These are phyloP conservation scores for Iphiclides podalirius DNA, from an alignment of 2,888 invertebrate genomes.

Conservation along the genomic window DNA sequence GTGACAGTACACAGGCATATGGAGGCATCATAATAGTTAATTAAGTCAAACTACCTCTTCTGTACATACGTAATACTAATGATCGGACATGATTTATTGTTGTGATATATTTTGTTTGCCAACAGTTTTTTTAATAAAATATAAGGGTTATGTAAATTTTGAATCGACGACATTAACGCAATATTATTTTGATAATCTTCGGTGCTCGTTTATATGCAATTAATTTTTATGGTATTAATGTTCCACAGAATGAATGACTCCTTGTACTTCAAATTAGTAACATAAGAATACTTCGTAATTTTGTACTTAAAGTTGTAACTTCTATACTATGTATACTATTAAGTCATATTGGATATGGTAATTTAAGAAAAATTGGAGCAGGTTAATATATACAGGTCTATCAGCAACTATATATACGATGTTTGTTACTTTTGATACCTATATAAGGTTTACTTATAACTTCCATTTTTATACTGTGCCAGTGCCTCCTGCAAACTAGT, in stretches of 20 bases:
- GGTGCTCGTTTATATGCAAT: conserved; percentile 30
- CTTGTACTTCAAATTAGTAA: conserved; percentile 16
- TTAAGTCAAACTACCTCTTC: conserved; percentile 51
- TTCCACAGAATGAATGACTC: conserved; percentile 10
- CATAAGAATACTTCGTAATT: conserved; percentile 13
- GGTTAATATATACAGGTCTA: conserved; percentile 46
- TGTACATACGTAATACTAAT: conserved; percentile 32
- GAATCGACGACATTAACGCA: not conserved
- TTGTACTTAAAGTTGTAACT: conserved; percentile 19
- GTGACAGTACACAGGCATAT: conserved; percentile 94
- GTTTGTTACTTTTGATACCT: conserved; percentile 36
- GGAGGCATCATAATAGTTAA: conserved; percentile 84
- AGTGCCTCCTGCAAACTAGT: conserved; percentile 67
- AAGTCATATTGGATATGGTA: conserved; percentile 13
- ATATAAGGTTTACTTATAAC: conserved; percentile 29
- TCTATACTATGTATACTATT: conserved; percentile 18
- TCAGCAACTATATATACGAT: conserved; percentile 29
- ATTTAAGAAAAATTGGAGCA: conserved; percentile 28
- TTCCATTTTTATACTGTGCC: conserved; percentile 54
- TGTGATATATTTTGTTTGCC: conserved; percentile 37
- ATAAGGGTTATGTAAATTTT: conserved; percentile 18
- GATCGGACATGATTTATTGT: conserved; percentile 20
- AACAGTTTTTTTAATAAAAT: conserved; percentile 22
- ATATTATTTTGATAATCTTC: conserved; percentile 26
- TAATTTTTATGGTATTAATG: conserved; percentile 23